Evolutionary conservation across 2,797 vertebrate genomes (phyloP), one percentile per base, ranked within the genome.

Genomic region (Tolypeutes matacus): DNA sequence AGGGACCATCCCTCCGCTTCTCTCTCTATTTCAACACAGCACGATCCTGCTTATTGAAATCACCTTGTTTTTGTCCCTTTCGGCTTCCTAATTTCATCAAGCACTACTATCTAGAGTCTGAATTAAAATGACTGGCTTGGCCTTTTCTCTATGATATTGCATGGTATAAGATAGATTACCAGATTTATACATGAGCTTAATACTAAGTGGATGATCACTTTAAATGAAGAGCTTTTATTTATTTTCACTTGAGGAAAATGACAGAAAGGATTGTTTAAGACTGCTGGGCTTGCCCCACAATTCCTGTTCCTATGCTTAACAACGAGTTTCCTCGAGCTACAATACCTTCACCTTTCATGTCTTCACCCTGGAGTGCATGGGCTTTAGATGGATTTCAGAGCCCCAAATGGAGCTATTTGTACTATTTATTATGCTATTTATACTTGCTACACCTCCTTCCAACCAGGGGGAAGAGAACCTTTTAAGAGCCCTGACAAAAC

Each of bases 401-500:
- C 14, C 65, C 49, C 46, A 86, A 73, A 93, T 87, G 94, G 86
- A 92, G 85, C 49, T 82, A 34, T 97, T 93, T 95, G 58, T 82
- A 64, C 58, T 73, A 58, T 92, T 96, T 94, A 96, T 95, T 96
- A 72, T 92, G 53, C 92, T 76, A n/a, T 94, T 96, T 95, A 87
- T 94, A 76, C 87, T 85, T 80, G 39, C 5, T 80, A 20, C 46
- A 73, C 56, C 65, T 73, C 93, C 58, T 93, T 81, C 73, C 51
- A 69, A 21, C 6, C 89, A 96, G 83, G 49, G 27, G n/a, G 60
- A 11, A 90, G 80, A 93, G 77, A 89, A 31, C 3, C 77, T 83
- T 96, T 97, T 94, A 97, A 97, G 86, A 95, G 88, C 34, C 92
- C 72, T 49, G 62, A 56, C 94, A 72, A 88, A 96, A 84, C 86